These are phyloP conservation scores for Selene dorsalis DNA, from an alignment of 2,797 vertebrate species.

Conservation along the genomic window DNA sequence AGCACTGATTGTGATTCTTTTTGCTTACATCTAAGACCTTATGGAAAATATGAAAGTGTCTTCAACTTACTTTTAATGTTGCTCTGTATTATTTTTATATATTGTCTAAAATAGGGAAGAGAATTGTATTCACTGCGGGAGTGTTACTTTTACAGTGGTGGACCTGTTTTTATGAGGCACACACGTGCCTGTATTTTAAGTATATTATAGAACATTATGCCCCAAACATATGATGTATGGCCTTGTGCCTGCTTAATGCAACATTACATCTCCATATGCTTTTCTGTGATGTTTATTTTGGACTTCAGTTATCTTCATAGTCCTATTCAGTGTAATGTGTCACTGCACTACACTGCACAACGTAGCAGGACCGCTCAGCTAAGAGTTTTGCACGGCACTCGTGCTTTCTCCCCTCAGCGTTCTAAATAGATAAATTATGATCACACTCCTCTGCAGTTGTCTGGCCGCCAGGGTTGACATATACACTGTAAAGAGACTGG, in stretches of 20 bases:
- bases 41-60: background rate
- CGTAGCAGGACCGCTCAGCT: conserved; percentile 64
- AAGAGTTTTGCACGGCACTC: conserved; percentile 54
- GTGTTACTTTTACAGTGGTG: conserved; percentile 7
- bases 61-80: background rate
- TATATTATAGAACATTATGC: conserved; percentile 47
- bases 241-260: conserved; percentile 38
- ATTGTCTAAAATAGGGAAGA: background rate
- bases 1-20: background rate
- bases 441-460: conserved; percentile 72
- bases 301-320: conserved; percentile 61
- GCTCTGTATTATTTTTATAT: background rate
- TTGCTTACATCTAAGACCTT: background rate
- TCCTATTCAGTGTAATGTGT: conserved; percentile 65
- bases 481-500: conserved; percentile 77
- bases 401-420: conserved; percentile 61
- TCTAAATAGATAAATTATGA: conserved; percentile 81
- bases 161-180: conserved; percentile 45
- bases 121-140: background rate
- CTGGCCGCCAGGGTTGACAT: conserved; percentile 74
- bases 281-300: conserved; percentile 56
- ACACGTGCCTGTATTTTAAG: conserved; percentile 16
- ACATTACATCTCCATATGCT: conserved; percentile 67
- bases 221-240: conserved; percentile 35
- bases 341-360: conserved; percentile 49